phyloP scores from a whole-genome alignment of 2,888 invertebrate species.

The Ganaspis brasiliensis region DNA sequence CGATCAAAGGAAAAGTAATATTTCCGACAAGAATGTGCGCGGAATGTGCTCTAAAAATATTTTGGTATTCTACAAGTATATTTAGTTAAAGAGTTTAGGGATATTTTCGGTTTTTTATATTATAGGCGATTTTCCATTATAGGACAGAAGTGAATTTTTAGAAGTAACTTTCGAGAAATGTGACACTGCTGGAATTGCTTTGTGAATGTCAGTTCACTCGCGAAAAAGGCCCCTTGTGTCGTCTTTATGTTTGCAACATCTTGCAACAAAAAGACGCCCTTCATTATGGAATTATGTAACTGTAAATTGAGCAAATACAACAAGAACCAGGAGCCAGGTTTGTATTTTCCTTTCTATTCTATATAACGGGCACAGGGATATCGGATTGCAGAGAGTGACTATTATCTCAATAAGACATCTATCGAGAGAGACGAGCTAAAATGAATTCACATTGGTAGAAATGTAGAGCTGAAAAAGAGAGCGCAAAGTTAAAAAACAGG shows the following conservation, averaged over 20 bases:
- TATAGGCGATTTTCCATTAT: too few species aligned
- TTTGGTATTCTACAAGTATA: slow-evolving; percentile 44
- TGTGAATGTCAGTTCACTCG: slow-evolving; percentile 69
- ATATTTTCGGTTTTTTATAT: slow-evolving; percentile 50
- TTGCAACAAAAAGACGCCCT: slow-evolving; percentile 67
- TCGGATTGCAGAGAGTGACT: slow-evolving; percentile 68
- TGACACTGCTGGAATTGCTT: slow-evolving; percentile 67
- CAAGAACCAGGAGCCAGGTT: slow-evolving; percentile 66
- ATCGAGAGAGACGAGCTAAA: slow-evolving; percentile 52
- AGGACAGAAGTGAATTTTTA: too few species aligned
- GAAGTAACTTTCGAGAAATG: slow-evolving; percentile 64
- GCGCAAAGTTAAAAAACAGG: background rate
- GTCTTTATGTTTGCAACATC: slow-evolving; percentile 66
- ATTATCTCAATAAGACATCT: slow-evolving; percentile 77
- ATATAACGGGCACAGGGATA: slow-evolving; percentile 59
- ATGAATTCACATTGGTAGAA: slow-evolving; percentile 26
- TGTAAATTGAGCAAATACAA: slow-evolving; percentile 80
- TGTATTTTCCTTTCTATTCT: slow-evolving; percentile 67
- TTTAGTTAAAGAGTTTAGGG: slow-evolving; percentile 47
- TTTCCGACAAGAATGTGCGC: slow-evolving; percentile 5
- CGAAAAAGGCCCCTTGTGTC: slow-evolving; percentile 60
- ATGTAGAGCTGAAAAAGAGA: background rate
- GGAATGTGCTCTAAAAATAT: slow-evolving; percentile 6
- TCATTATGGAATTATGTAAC: slow-evolving; percentile 78
- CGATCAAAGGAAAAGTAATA: slow-evolving; percentile 30